Evolutionary conservation across 2,113 vertebrate genomes (phyloP).

Genomic region (Poeciliopsis occidentalis): DNA sequence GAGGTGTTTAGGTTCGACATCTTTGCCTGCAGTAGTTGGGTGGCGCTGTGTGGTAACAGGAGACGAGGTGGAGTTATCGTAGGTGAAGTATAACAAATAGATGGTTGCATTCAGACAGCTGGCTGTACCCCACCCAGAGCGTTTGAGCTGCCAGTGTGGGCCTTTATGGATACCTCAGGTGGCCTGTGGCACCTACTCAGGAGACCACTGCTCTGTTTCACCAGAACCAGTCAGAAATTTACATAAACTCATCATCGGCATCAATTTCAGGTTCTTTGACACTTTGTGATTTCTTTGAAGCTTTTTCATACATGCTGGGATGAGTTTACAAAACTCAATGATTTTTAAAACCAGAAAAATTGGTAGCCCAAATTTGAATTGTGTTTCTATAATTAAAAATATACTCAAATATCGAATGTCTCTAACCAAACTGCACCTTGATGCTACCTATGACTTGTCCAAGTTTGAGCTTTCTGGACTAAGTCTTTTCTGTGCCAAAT

Average conservation of each 20-base stretch:
- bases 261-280: not conserved
- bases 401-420: not conserved
- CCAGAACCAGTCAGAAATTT: not conserved
- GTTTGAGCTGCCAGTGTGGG: not conserved
- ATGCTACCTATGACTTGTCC: not conserved
- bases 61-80: conserved; percentile 13
- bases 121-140: not conserved
- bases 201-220: not conserved
- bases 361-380: not conserved
- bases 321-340: not conserved
- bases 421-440: not conserved
- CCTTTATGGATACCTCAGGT: not conserved
- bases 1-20: not conserved
- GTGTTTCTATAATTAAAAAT: not conserved
- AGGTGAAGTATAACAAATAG: conserved; percentile 48
- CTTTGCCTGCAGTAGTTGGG: too few relatives aligned
- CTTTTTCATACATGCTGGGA: too few relatives aligned
- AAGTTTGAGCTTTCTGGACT: too few relatives aligned
- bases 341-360: too few relatives aligned
- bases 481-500: too few relatives aligned
- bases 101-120: conserved; percentile 36
- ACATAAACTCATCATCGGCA: not conserved
- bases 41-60: conserved; percentile 1
- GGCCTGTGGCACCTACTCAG: conserved; percentile 5
- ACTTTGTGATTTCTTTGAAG: not conserved